Base-by-base conservation (phyloP, 2,113 vertebrate genomes). In the Engystomops pustulosus region DNA sequence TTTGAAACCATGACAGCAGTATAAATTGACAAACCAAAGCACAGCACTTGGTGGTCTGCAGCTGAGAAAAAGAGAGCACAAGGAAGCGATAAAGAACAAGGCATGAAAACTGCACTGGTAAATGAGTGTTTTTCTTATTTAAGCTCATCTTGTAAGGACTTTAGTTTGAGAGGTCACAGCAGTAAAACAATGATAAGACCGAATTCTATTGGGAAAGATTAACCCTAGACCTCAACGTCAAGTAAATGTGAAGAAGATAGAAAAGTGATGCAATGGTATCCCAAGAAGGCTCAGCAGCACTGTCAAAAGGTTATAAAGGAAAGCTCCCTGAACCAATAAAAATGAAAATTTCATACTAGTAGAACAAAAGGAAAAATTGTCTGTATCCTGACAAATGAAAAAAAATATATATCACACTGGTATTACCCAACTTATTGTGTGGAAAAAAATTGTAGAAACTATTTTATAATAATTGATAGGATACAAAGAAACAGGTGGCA, bases 1-100 rank as follows among this genome's bases (percentile, higher is more conserved):
- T 94, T 94, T 93, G 93, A 94, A 96, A 93, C 94, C 94, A 93
- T 94, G 94, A 94, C 95, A 94, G 94, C 93, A 92, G 95, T 95
- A 94, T 95, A 94, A 96, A 96, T 94, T 92, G 95, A 93, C 88
- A 90, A 91, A 91, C 92, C 90, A 90, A 91, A 91, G 90, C 91
- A 84, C 85, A 91, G 89, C 90, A 77, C 90, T 91, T 88, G 88
- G 91, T 89, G 92, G 92, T 91, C 92, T 88, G 85, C 87, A 89
- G 81, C 51, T 86, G 87, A 92, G 89, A 91, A 91, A 92, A 91
- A 89, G 89, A 87, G 89, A 88, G 89, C 87, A 84, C 81, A 87
- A 85, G 14, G 87, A 86, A 86, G 87, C 5, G 9, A 86, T 90
- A 90, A 93, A 91, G 91, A 91, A 88, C 85, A 0, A 89, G 85